phyloP scores from a whole-genome alignment of 1,140 invertebrate genomes.

The Tetraneura akinire region DNA sequence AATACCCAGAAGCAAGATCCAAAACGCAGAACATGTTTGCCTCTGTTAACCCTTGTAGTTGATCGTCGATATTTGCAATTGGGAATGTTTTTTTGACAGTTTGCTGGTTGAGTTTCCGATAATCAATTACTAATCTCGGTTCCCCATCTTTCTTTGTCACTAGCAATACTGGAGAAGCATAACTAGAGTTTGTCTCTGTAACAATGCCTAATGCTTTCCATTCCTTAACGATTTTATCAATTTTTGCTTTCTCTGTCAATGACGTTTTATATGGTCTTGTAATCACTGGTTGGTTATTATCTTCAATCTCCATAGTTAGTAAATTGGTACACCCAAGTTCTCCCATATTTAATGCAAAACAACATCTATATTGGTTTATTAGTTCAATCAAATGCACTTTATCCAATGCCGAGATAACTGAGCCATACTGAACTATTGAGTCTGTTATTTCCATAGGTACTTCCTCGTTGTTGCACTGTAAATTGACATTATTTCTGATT shows the following conservation, averaged over 20 bases:
- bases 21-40: slow-evolving; percentile 61
- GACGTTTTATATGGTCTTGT: neutral
- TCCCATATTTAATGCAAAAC: neutral
- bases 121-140: slow-evolving; percentile 56
- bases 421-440: neutral
- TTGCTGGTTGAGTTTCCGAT: slow-evolving; percentile 59
- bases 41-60: slow-evolving; percentile 59
- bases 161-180: slow-evolving; percentile 25
- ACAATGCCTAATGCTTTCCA: slow-evolving; percentile 19
- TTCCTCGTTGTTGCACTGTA: neutral
- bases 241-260: neutral
- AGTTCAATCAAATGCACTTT: neutral
- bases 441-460: neutral
- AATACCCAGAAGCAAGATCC: slow-evolving; percentile 60
- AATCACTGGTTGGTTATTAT: neutral
- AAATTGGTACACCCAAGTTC: neutral
- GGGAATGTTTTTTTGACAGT: slow-evolving; percentile 62
- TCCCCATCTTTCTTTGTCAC: slow-evolving; percentile 28
- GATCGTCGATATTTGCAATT: slow-evolving; percentile 62
- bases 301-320: neutral
- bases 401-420: neutral
- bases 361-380: neutral
- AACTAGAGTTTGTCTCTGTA: slow-evolving; percentile 21
- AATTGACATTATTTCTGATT: no score
- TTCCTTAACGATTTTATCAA: slow-evolving; percentile 1